Conservation (phyloP, 2,113 vertebrate genomes). For the Seriola rivoliana region DNA sequence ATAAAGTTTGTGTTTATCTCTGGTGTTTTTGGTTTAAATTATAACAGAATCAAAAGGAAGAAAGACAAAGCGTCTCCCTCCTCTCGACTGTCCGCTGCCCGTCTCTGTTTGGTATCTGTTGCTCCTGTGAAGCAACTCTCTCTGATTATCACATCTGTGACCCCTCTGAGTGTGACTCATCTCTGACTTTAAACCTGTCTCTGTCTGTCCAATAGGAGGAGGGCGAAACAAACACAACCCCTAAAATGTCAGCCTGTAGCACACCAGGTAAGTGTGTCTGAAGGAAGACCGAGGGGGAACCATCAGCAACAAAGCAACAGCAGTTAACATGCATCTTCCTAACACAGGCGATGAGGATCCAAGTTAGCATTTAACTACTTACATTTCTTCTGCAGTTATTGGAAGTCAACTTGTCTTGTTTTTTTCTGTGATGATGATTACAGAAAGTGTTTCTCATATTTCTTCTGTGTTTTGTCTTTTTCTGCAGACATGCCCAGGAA, state of each 20-base stretch:
- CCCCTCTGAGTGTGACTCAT: not conserved
- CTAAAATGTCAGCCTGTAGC: slow-evolving; percentile 93
- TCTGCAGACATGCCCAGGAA: slow-evolving; percentile 95
- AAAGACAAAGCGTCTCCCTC: not conserved
- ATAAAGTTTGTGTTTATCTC: not conserved
- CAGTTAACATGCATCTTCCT: slow-evolving; percentile 20
- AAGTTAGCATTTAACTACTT: slow-evolving; percentile 3
- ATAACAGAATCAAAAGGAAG: not conserved
- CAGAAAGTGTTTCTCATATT: not conserved
- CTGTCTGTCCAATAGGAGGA: slow-evolving; percentile 90
- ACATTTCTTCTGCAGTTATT: too few species aligned
- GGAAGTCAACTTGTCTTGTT: not conserved
- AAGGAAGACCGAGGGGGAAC: not conserved
- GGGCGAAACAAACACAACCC: slow-evolving; percentile 86
- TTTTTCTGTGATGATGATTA: not conserved
- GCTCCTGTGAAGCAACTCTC: not conserved
- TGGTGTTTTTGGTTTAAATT: not conserved
- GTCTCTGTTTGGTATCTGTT: not conserved
- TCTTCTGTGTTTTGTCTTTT: slow-evolving; percentile 1
- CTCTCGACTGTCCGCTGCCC: not conserved
- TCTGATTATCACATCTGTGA: not conserved
- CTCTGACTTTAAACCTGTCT: slow-evolving; percentile 39
- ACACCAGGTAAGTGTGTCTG: slow-evolving; percentile 92
- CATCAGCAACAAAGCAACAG: not conserved
- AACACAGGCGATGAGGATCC: not conserved